Percentiles rank a stretch among this genome's conserved stretches.
phyloP scores from a whole-genome alignment of 1,140 invertebrate genomes.

The Venturia canescens region DNA sequence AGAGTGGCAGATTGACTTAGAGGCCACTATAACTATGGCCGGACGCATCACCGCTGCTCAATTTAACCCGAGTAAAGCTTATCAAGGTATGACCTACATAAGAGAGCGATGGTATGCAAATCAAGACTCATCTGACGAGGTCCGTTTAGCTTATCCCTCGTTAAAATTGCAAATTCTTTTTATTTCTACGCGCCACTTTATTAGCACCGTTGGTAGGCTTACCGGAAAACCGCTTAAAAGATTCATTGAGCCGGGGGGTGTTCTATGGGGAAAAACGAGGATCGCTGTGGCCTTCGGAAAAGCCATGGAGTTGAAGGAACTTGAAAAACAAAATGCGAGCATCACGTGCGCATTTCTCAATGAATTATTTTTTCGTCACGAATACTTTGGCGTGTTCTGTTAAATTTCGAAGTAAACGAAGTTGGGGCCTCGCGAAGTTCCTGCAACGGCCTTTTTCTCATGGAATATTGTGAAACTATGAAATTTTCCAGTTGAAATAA shows the following conservation, averaged over 20 bases:
- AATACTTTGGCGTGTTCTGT: too few relatives aligned
- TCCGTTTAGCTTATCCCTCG: constrained; percentile 12
- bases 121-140: constrained; percentile 13
- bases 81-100: constrained; percentile 33
- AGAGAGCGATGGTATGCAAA: neutral
- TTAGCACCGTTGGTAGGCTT: neutral
- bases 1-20: constrained; percentile 15
- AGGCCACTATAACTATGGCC: neutral
- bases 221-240: neutral
- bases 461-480: too few relatives aligned
- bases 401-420: neutral
- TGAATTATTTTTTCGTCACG: too few relatives aligned
- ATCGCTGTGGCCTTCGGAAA: too few relatives aligned
- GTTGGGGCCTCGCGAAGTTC: neutral
- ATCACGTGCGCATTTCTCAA: too few relatives aligned
- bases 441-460: neutral
- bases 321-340: neutral
- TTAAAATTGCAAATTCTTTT: constrained; percentile 25
- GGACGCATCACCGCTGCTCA: constrained; percentile 1
- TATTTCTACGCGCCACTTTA: neutral
- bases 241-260: neutral
- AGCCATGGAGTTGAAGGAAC: too few relatives aligned
- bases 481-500: neutral
- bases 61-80: constrained; percentile 34
- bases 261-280: too few relatives aligned